A percentile compares a stretch with the other conserved stretches of the same genome.
Evolutionary conservation across 1,140 invertebrate species (phyloP).

Genomic region (Ostrea edulis): DNA sequence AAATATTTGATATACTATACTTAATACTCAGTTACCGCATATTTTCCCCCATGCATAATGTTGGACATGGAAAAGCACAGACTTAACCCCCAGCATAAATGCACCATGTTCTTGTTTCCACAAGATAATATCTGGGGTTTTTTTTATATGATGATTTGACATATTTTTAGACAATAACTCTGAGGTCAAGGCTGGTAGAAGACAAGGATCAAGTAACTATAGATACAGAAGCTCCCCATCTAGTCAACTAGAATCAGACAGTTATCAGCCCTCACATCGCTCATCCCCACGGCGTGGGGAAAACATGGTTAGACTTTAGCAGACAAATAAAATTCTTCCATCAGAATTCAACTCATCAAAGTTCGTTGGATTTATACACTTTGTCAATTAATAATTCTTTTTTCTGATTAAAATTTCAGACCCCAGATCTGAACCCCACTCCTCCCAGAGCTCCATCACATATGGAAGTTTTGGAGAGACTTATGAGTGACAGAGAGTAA

Average conservation of each 20-base stretch:
- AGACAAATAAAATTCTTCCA: not conserved
- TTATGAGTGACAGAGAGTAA: constrained; percentile 39
- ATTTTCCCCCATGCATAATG: no score
- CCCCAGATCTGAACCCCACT: not conserved
- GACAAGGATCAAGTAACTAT: constrained; percentile 36
- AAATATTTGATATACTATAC: no score
- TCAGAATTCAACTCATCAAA: not conserved
- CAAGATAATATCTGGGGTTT: not conserved
- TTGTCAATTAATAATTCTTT: not conserved
- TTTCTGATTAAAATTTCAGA: not conserved
- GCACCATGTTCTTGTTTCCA: no score
- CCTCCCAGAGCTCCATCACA: constrained; percentile 29
- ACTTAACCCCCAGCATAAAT: no score
- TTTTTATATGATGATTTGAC: not conserved
- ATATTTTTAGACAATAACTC: not conserved
- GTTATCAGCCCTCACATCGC: not conserved
- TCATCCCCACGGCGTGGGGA: not conserved
- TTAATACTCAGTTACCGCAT: no score
- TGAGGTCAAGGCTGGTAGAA: constrained; percentile 7
- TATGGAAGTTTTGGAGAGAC: constrained; percentile 17
- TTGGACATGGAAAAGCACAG: no score
- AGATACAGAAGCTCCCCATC: constrained; percentile 36
- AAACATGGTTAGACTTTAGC: not conserved
- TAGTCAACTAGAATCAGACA: constrained; percentile 31
- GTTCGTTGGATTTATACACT: not conserved